These are phyloP conservation scores for Botia kubotai DNA, from an alignment of 2,797 vertebrate genomes.

Conservation along the genomic window DNA sequence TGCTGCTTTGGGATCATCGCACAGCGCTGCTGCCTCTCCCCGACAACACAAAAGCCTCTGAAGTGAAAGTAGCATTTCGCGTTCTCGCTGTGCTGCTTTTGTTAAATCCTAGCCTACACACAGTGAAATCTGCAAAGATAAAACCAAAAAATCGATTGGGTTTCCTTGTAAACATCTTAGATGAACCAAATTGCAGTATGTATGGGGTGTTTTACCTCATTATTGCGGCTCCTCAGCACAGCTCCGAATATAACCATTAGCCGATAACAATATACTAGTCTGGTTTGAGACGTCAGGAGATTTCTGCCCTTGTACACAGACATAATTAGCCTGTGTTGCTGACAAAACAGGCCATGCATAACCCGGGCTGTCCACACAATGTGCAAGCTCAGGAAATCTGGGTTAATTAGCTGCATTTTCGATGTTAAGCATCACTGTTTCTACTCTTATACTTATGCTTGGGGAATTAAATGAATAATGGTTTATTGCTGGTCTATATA, in stretches of 20 bases:
- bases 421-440: neutral
- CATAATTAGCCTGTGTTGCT: conserved; percentile 20
- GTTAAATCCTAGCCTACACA: conserved; percentile 31
- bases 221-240: neutral
- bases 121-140: conserved; percentile 36
- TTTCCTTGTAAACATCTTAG: conserved; percentile 19
- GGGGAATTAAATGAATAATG: neutral
- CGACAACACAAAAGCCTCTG: conserved; percentile 28
- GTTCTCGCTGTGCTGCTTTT: conserved; percentile 20
- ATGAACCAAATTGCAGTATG: neutral
- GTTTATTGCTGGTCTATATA: neutral
- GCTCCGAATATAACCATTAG: conserved; percentile 11
- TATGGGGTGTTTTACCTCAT: conserved; percentile 7
- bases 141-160: conserved; percentile 32
- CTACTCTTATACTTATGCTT: neutral
- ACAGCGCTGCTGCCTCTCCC: conserved; percentile 28
- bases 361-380: conserved; percentile 23
- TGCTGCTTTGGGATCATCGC: conserved; percentile 36
- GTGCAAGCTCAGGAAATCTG: conserved; percentile 21
- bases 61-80: conserved; percentile 6
- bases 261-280: conserved; percentile 17
- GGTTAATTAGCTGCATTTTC: conserved; percentile 13
- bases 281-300: conserved; percentile 36
- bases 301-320: conserved; percentile 17
- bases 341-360: conserved; percentile 28